Base-by-base conservation (phyloP, 2,113 vertebrate genomes). In the Chionomys nivalis region DNA sequence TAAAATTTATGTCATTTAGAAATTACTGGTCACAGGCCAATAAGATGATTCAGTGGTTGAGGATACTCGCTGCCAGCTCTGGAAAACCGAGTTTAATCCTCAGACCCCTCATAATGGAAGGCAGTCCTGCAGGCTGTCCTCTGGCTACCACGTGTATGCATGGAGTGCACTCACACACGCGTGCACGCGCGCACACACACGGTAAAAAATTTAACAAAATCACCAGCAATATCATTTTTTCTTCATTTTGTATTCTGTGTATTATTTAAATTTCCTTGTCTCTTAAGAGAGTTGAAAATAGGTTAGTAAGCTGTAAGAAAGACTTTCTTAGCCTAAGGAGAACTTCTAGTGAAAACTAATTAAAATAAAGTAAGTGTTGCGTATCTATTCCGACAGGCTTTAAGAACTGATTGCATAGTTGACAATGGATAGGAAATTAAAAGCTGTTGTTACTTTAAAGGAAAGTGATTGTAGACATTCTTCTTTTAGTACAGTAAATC, bases 1-100 rank as follows among this genome's bases (percentile, higher is more conserved):
- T 93, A 61, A 91, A 68, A 66, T 75, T 82, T 63, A 89, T 66
- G 78, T 49, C 68, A 47, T 78, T 87, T 90, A 92, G 91, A 79
- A 78, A 49, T 78, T 19, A n/a, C 52, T 12, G 49, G 31, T 55
- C 9, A 42, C 21, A 23, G 28, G 83, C 83, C 28, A 66, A 36
- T 47, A 44, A 86, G 63, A 68, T 36, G 63, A 47, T 2, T 86
- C 83, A 66, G 63, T 66, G 42, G 11, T 66, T 66, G 61, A 86
- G 66, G 42, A 31, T 4, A 86, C 42, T 47, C 21, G 42, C 17
- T 86, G 28, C 61, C 83, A 86, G 1, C 16, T 23, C 26, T 66
- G 83, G 33, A 16, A 86, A 47, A 44, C 83, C 11, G 17, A 68
- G 61, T 33, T 66, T 39, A 11, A 11, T 85, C 39, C 28, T 44